Conservation (phyloP, 2,797 vertebrate species). For the Taeniopygia guttata region DNA sequence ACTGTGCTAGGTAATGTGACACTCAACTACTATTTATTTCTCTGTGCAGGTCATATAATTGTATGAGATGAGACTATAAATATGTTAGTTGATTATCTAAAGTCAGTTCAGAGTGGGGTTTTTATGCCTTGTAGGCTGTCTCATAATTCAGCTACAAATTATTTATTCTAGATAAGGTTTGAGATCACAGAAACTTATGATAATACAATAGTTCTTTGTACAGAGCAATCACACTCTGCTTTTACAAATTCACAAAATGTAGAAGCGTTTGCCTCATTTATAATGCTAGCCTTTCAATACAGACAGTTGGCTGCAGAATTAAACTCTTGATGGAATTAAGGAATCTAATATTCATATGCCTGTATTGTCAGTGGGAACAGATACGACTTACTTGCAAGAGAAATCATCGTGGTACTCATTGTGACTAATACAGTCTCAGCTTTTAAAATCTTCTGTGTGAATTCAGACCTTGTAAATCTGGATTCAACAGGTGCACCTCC, state of each 20-base stretch:
- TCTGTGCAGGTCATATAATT: not conserved
- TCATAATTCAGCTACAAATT: not conserved
- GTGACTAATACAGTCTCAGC: conserved; percentile 32
- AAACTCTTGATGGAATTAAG: conserved; percentile 1
- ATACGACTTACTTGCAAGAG: conserved; percentile 17
- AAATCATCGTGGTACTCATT: not conserved
- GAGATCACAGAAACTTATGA: not conserved
- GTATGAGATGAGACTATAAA: not conserved
- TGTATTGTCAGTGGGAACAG: not conserved
- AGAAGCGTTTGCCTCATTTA: not conserved
- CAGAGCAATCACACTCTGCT: not conserved
- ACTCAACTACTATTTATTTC: not conserved
- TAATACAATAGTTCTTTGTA: not conserved
- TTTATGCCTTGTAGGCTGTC: not conserved
- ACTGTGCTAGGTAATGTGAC: not conserved
- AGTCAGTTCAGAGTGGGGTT: not conserved
- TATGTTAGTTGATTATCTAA: not conserved
- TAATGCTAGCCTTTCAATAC: not conserved
- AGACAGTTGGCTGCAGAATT: not conserved
- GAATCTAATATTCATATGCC: not conserved
- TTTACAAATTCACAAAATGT: not conserved
- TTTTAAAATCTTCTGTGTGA: conserved; percentile 8
- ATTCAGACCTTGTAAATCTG: conserved; percentile 2
- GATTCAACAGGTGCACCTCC: not conserved
- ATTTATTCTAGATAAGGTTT: not conserved